Evolutionary conservation across 2,113 vertebrate species (phyloP), one percentile per base, ranked within the genome.

Genomic region (Oncorhynchus keta): DNA sequence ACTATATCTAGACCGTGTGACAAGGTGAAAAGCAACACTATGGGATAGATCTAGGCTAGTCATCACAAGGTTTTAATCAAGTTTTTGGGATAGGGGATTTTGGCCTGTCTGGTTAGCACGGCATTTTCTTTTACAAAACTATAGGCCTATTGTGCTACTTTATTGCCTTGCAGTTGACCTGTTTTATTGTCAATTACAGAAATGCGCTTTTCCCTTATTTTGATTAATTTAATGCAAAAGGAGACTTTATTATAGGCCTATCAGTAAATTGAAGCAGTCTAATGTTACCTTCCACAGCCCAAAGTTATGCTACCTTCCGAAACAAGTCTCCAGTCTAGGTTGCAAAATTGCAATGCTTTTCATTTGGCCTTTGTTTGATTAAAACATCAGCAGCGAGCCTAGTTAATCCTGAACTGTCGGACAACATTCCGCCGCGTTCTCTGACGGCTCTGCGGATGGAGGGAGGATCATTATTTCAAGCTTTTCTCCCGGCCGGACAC

Each of bases 401-500:
- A 73, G 81, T 77, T 89, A 83, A 90, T 87, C 90, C 81, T 73
- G 62, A 65, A 22, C 39, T 69, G 39, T 70, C 65, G 66, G 45
- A 75, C 75, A 61, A 59, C 73, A 84, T 81, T 81, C 74, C 45
- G n/a, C 48, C 16, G 1, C 75, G 74, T 20, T 69, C 67, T 79
- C n/a, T 76, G 79, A 79, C 12, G 61, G 73, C 57, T 45, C 65
- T 32, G 32, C 66, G 62, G 9, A 71, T 48, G 26, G 51, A 18
- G 28, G 28, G 30, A 2, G 65, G 55, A 64, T 22, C n/a, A 13
- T 0, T 30, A 1, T 13, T 18, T 1, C 16, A 68, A 30, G 49
- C 49, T 55, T 4, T 55, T 39, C 32, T 16, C 5, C 66, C 5
- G 30, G 26, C 32, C 3, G 28, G 14, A 28, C 66, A 68, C 5